phyloP scores from a whole-genome alignment of 2,797 vertebrate genomes.

The Picus viridis region DNA sequence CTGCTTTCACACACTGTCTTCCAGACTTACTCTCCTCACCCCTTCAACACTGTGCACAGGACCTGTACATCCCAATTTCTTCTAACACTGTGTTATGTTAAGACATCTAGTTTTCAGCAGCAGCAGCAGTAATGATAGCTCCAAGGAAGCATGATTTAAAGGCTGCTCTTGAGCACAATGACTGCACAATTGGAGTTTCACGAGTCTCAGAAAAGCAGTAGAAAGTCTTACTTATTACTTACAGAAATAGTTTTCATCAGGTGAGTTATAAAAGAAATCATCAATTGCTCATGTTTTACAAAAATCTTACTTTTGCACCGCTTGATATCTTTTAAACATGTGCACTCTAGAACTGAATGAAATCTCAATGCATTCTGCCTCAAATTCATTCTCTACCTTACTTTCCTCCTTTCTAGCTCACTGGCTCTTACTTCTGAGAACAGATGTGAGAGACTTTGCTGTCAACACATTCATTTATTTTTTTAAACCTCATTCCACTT shows the following conservation, averaged over 20 bases:
- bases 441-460: not conserved
- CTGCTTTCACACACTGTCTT: not conserved
- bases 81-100: not conserved
- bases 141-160: conserved; percentile 3
- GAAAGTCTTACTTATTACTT: not conserved
- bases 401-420: not conserved
- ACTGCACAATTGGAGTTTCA: not conserved
- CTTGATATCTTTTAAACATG: not conserved
- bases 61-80: conserved; percentile 14
- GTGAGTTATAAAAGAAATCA: not conserved
- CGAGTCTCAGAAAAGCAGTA: not conserved
- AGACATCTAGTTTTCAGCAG: conserved; percentile 23
- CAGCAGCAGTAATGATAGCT: not conserved
- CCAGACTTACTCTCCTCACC: not conserved
- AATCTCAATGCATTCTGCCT: not conserved
- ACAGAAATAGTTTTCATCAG: not conserved
- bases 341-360: not conserved
- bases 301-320: not conserved
- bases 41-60: not conserved
- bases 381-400: not conserved
- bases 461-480: not conserved
- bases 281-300: not conserved
- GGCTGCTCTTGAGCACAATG: not conserved
- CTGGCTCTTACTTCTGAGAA: not conserved
- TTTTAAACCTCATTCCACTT: not conserved